phyloP scores from a whole-genome alignment of 2,888 invertebrate genomes.

The Trissolcus brochymenae region DNA sequence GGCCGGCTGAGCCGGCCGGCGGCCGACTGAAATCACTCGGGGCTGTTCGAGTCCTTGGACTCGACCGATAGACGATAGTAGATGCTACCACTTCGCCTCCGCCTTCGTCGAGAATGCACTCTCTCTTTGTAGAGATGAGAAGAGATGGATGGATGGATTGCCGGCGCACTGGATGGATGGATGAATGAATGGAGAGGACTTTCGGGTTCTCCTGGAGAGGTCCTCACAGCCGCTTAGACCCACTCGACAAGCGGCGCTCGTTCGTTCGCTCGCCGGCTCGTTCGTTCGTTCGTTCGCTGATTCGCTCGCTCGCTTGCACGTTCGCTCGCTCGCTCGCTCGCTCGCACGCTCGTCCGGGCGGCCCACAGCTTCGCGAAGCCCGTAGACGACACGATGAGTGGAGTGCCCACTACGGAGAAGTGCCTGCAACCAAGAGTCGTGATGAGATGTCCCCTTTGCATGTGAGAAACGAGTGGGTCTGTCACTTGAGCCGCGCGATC shows the following conservation, averaged over 20 bases:
- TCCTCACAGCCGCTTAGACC: conserved; percentile 77
- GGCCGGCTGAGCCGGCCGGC: conserved; percentile 76
- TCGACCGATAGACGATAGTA: conserved; percentile 72
- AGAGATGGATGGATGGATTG: conserved; percentile 61
- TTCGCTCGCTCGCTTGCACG: conserved; percentile 66
- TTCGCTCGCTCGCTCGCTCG: conserved; percentile 53
- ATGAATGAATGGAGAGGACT: conserved; percentile 73
- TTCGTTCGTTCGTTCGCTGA: conserved; percentile 62
- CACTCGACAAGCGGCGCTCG: conserved; percentile 72
- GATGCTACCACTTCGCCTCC: conserved; percentile 72
- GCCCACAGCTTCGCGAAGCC: conserved; percentile 70
- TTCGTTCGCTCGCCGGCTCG: conserved; percentile 60
- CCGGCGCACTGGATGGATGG: conserved; percentile 63
- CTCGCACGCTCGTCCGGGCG: conserved; percentile 64
- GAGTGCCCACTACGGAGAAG: conserved; percentile 76
- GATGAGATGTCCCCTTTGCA: conserved; percentile 75
- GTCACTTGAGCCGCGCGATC: conserved; percentile 53
- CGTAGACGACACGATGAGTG: conserved; percentile 75
- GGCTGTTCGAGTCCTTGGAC: conserved; percentile 74
- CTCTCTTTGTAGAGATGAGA: conserved; percentile 62
- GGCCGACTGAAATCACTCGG: conserved; percentile 75
- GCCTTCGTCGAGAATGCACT: conserved; percentile 70
- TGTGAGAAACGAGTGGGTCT: conserved; percentile 69
- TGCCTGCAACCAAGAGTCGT: conserved; percentile 76
- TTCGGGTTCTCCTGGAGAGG: conserved; percentile 76